Percentiles rank a stretch among this genome's conserved stretches.
phyloP scores from a whole-genome alignment of 2,888 invertebrate genomes.

The Blera fallax region DNA sequence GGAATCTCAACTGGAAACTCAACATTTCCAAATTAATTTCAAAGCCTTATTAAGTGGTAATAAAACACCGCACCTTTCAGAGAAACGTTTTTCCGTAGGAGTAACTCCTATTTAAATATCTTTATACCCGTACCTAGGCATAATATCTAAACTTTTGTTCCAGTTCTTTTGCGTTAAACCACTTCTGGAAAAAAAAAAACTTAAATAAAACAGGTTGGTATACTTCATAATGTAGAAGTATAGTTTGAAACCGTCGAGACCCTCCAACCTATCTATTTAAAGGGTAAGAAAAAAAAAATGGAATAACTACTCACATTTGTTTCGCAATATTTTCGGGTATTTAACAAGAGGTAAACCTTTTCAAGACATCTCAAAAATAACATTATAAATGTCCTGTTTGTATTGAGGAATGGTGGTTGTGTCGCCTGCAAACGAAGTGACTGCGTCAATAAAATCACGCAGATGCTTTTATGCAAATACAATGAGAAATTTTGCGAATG shows the following conservation, averaged over 20 bases:
- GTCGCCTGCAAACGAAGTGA: slow-evolving; percentile 42
- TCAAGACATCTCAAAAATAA: not conserved
- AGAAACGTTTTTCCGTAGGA: not conserved
- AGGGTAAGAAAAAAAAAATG: not conserved
- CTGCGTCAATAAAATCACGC: slow-evolving; percentile 69
- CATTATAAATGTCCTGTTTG: slow-evolving; percentile 18
- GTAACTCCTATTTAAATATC: not conserved
- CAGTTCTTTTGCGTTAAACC: slow-evolving; percentile 33
- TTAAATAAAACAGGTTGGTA: not conserved
- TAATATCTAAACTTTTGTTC: slow-evolving; percentile 19
- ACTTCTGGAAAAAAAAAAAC: slow-evolving; percentile 8
- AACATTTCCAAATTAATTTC: slow-evolving; percentile 40
- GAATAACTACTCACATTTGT: not conserved
- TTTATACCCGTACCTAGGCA: not conserved
- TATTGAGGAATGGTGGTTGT: slow-evolving; percentile 6
- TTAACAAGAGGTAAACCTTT: slow-evolving; percentile 14
- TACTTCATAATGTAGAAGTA: not conserved
- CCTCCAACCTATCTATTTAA: not conserved
- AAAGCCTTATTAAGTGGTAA: slow-evolving; percentile 34
- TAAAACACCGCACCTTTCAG: slow-evolving; percentile 46
- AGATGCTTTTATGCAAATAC: slow-evolving; percentile 66
- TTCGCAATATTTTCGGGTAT: not conserved
- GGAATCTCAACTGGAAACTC: slow-evolving; percentile 24
- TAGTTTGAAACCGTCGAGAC: not conserved
- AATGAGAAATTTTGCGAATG: slow-evolving; percentile 39